Evolutionary conservation across 2,113 vertebrate species (phyloP).

Genomic region (Bufo gargarizans): DNA sequence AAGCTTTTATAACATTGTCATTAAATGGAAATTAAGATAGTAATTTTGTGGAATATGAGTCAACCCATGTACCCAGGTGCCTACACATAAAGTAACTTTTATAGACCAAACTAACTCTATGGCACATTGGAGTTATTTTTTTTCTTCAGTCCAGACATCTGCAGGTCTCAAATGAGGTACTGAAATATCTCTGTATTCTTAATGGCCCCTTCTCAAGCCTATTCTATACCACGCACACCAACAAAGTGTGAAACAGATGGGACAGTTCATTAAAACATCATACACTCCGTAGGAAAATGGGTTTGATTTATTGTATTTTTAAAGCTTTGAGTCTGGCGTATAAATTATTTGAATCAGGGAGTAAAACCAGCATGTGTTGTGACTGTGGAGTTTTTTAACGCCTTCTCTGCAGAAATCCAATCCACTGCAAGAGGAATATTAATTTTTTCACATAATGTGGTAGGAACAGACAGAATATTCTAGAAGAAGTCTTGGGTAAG

Average conservation of each 20-base stretch:
- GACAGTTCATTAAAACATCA: constrained; percentile 58
- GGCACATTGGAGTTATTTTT: neutral
- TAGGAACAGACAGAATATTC: neutral
- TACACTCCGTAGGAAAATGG: constrained; percentile 55
- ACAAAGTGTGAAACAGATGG: constrained; percentile 54
- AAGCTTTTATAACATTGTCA: neutral
- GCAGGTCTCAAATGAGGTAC: constrained; percentile 16
- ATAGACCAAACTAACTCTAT: neutral
- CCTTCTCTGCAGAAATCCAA: neutral
- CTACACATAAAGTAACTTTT: neutral
- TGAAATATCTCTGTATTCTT: constrained; percentile 31
- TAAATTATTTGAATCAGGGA: constrained; percentile 48
- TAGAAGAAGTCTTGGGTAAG: neutral
- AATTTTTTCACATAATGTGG: neutral
- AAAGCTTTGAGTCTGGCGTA: constrained; percentile 48
- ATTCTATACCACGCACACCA: neutral
- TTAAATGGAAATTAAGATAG: neutral
- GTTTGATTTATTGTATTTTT: constrained; percentile 60
- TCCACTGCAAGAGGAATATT: neutral
- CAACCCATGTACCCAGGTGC: neutral
- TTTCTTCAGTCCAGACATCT: neutral
- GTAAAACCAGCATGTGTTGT: constrained; percentile 52
- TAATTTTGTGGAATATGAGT: neutral
- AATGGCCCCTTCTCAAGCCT: constrained; percentile 26
- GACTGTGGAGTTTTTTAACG: constrained; percentile 37